Percentiles rank a stretch among this genome's conserved stretches.
Conservation (phyloP, 2,888 invertebrate genomes). For the Drosophila mulleri region DNA sequence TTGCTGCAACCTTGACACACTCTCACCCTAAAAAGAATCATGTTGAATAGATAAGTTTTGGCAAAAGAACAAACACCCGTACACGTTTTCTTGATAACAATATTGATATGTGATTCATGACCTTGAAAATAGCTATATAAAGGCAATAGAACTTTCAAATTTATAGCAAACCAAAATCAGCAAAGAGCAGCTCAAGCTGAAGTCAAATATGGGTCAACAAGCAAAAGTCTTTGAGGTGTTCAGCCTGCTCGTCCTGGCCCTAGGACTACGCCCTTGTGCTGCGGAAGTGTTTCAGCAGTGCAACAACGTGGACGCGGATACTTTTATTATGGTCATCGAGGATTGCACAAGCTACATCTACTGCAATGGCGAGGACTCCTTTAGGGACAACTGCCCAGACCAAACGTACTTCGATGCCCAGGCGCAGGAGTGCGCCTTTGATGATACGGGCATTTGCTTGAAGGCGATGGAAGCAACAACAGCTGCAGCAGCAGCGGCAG, state of each 20-base stretch:
- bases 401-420: slow-evolving; percentile 71
- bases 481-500: background rate
- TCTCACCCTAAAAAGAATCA: slow-evolving; percentile 11
- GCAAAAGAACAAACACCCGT: slow-evolving; percentile 7
- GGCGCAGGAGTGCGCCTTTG: slow-evolving; percentile 67
- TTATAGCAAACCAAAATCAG: slow-evolving; percentile 11
- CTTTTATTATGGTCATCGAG: slow-evolving; percentile 61
- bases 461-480: slow-evolving; percentile 8
- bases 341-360: slow-evolving; percentile 77
- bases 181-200: background rate
- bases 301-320: slow-evolving; percentile 36
- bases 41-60: slow-evolving; percentile 31
- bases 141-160: background rate
- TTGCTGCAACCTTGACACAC: slow-evolving; percentile 48
- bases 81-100: slow-evolving; percentile 41
- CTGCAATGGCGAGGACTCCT: slow-evolving; percentile 69
- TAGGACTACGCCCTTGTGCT: background rate
- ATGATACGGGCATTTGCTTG: slow-evolving; percentile 64
- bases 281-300: slow-evolving; percentile 69
- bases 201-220: slow-evolving; percentile 23
- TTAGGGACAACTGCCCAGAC: slow-evolving; percentile 68
- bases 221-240: slow-evolving; percentile 14
- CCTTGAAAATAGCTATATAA: slow-evolving; percentile 46
- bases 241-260: slow-evolving; percentile 40
- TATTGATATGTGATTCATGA: slow-evolving; percentile 30